Percentiles rank a stretch among this genome's conserved stretches.
These are phyloP conservation scores for Melanophora roralis DNA, from an alignment of 2,888 invertebrate genomes.

Conservation along the genomic window DNA sequence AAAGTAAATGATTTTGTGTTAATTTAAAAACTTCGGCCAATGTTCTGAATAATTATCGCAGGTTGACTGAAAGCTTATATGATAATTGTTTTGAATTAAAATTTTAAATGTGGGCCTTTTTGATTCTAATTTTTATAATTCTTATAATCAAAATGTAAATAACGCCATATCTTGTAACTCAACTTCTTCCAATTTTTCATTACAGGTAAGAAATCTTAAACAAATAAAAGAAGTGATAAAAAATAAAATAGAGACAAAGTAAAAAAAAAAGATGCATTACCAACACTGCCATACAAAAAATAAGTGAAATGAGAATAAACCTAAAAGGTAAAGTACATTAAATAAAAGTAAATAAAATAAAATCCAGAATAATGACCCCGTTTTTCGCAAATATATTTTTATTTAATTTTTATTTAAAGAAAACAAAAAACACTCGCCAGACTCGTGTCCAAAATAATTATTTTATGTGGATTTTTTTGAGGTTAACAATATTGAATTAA, in stretches of 20 bases:
- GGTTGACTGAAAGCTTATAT: no score
- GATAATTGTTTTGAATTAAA: no score
- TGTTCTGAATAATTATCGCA: no score
- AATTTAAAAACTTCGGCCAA: no score
- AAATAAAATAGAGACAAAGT: neutral
- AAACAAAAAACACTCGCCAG: neutral
- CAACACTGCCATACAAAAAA: neutral
- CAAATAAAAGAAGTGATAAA: neutral
- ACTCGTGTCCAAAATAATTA: slow-evolving; percentile 31
- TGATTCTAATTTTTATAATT: no score
- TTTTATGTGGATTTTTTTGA: no score
- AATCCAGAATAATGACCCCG: slow-evolving; percentile 43
- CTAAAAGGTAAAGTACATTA: neutral
- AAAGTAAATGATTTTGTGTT: no score
- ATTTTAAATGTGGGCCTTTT: no score
- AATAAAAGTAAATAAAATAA: slow-evolving; percentile 6
- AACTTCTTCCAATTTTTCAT: slow-evolving; percentile 17
- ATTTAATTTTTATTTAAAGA: no score
- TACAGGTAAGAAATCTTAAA: slow-evolving; percentile 48
- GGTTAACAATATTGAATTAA: no score
- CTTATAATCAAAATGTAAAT: slow-evolving; percentile 7
- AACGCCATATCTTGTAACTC: slow-evolving; percentile 4
- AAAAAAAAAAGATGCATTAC: neutral
- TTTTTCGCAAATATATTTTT: neutral
- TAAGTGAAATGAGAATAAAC: slow-evolving; percentile 17